A percentile compares a stretch with the other conserved stretches of the same genome.
Evolutionary conservation across 2,888 invertebrate species (phyloP).

Genomic region (Heteromyza rotundicornis): DNA sequence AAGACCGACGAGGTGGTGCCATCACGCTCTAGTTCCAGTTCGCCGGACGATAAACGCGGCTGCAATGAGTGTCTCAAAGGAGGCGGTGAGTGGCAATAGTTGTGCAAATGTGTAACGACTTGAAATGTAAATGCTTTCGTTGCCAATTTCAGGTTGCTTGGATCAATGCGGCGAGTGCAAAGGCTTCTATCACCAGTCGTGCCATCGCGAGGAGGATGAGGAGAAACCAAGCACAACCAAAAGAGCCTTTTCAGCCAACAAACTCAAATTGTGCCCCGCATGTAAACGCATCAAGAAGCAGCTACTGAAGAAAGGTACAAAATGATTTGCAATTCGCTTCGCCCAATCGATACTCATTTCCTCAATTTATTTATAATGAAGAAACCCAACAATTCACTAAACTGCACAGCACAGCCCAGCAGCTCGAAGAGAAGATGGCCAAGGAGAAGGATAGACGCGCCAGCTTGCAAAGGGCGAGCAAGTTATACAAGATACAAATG

Average conservation of each 20-base stretch:
- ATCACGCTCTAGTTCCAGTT: conserved; percentile 43
- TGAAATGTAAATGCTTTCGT: no score
- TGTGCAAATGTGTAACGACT: conserved; percentile 1
- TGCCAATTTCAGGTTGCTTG: conserved; percentile 27
- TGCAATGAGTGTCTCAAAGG: conserved; percentile 54
- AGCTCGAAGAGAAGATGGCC: conserved; percentile 36
- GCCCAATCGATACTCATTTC: neutral
- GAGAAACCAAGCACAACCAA: neutral
- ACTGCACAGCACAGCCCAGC: conserved; percentile 33
- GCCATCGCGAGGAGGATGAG: conserved; percentile 37
- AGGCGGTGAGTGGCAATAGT: conserved; percentile 43
- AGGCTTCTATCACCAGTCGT: conserved; percentile 41
- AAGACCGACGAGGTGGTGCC: conserved; percentile 20
- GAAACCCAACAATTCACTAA: conserved; percentile 24
- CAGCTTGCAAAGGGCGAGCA: conserved; percentile 37
- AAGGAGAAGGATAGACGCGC: conserved; percentile 38
- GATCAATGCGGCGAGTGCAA: conserved; percentile 43
- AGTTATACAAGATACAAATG: conserved; percentile 45
- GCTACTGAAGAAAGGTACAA: conserved; percentile 32
- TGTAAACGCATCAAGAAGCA: conserved; percentile 32
- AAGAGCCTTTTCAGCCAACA: neutral
- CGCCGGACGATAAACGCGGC: conserved; percentile 43
- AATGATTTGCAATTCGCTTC: neutral
- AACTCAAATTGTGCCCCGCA: conserved; percentile 30
- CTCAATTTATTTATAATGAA: no score